Evolutionary conservation across 2,888 invertebrate genomes (phyloP).

Genomic region (Brachynemurus nebulosus): DNA sequence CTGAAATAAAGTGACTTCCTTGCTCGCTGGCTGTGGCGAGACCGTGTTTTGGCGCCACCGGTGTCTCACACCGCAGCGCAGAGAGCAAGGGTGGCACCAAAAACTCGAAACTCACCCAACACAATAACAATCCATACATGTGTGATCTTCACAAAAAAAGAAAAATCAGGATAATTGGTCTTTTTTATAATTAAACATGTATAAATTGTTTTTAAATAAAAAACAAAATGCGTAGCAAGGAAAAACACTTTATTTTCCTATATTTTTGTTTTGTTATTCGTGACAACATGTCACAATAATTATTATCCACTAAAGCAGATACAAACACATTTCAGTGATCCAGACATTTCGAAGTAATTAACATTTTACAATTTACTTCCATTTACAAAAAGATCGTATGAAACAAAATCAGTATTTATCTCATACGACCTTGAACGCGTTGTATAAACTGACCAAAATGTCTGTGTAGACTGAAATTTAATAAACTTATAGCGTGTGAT

Average conservation of each 20-base stretch:
- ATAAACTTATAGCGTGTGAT: slow-evolving; percentile 1
- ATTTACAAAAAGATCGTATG: background rate
- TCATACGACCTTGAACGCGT: background rate
- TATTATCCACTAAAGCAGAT: slow-evolving; percentile 10
- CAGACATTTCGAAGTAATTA: background rate
- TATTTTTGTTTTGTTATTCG: slow-evolving; percentile 7
- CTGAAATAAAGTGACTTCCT: slow-evolving; percentile 9
- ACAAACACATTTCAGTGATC: slow-evolving; percentile 2
- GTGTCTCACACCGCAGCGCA: slow-evolving; percentile 31
- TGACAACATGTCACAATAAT: slow-evolving; percentile 13
- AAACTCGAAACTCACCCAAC: slow-evolving; percentile 35
- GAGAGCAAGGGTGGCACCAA: slow-evolving; percentile 37
- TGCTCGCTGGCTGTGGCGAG: slow-evolving; percentile 35
- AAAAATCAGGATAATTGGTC: background rate
- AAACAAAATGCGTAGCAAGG: slow-evolving; percentile 15
- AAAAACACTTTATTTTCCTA: slow-evolving; percentile 12
- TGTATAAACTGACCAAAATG: background rate
- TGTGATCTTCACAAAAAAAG: background rate
- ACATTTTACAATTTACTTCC: background rate
- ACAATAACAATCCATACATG: slow-evolving; percentile 13
- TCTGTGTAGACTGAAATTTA: slow-evolving; percentile 1
- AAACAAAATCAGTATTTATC: slow-evolving; percentile 1
- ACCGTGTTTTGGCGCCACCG: slow-evolving; percentile 35
- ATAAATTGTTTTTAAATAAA: slow-evolving; percentile 21
- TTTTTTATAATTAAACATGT: background rate